Conservation (phyloP, 2,113 vertebrate species). For the Brachypteracias leptosomus region DNA sequence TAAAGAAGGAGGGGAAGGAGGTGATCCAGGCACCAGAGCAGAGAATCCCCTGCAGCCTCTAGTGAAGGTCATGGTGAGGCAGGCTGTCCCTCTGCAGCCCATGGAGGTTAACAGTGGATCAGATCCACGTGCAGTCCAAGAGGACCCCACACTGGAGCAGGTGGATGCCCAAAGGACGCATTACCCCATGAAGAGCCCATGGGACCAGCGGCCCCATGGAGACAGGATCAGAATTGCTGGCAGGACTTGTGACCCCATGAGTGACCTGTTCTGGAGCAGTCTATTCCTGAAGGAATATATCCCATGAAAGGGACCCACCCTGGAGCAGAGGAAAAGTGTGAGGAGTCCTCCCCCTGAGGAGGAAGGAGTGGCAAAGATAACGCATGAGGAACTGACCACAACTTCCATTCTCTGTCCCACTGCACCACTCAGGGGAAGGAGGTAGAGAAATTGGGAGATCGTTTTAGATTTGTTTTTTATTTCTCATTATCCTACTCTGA, state of each 20-base stretch:
- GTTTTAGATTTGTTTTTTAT: neutral
- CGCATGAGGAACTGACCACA: accelerated
- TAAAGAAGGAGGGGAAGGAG: neutral
- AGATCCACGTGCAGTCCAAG: neutral
- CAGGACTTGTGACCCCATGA: neutral
- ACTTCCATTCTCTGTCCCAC: neutral
- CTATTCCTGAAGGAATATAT: neutral
- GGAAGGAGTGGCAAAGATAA: neutral
- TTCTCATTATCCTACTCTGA: neutral
- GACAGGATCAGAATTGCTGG: neutral
- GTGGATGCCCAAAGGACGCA: neutral
- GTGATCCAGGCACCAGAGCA: neutral
- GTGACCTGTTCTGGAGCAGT: accelerated
- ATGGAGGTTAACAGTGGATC: neutral
- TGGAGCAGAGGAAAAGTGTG: neutral
- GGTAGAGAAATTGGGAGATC: neutral
- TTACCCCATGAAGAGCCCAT: accelerated
- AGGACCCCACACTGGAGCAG: neutral
- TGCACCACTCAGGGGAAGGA: neutral
- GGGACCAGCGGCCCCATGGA: too few species aligned
- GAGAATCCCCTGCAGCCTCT: neutral
- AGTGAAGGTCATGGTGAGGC: neutral
- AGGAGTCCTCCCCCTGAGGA: neutral
- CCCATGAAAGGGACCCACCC: neutral
- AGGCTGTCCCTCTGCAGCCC: neutral